Percentiles rank a stretch among this genome's conserved stretches.
phyloP scores from a whole-genome alignment of 2,797 vertebrate genomes.

The Antennarius maculatus region DNA sequence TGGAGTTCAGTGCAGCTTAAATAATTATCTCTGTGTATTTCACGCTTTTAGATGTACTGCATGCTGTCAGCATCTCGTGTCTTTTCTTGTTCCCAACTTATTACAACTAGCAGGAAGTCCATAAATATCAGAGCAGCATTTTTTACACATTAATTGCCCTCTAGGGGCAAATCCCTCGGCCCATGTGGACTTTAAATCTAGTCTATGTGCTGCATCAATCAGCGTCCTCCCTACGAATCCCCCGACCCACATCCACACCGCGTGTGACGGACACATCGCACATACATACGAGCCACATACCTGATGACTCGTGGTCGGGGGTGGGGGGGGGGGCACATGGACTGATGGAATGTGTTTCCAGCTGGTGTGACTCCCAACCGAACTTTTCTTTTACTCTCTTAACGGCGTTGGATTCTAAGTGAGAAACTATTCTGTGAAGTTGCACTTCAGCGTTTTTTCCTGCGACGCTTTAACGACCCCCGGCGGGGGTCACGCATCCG shows the following conservation, averaged over 20 bases:
- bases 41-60: too few species aligned
- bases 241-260: slow-evolving; percentile 7
- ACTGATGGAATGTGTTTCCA: slow-evolving; percentile 68
- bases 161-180: slow-evolving; percentile 49
- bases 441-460: slow-evolving; percentile 33
- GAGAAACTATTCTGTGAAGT: slow-evolving; percentile 21
- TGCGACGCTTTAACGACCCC: slow-evolving; percentile 39
- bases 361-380: slow-evolving; percentile 24
- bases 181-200: slow-evolving; percentile 48
- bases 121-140: slow-evolving; percentile 53
- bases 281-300: slow-evolving; percentile 51
- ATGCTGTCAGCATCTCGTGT: not conserved
- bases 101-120: slow-evolving; percentile 33
- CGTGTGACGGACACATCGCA: not conserved
- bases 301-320: slow-evolving; percentile 2
- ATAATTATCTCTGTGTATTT: not conserved
- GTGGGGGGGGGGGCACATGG: slow-evolving; percentile 44
- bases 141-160: slow-evolving; percentile 57
- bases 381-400: slow-evolving; percentile 19
- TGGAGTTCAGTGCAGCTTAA: slow-evolving; percentile 5
- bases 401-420: slow-evolving; percentile 12
- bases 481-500: slow-evolving; percentile 24
- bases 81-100: not conserved
- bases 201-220: slow-evolving; percentile 40
- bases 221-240: slow-evolving; percentile 24